Evolutionary conservation across 2,888 invertebrate genomes (phyloP), one percentile per base, ranked within the genome.

Genomic region (Drosophila ezoana): DNA sequence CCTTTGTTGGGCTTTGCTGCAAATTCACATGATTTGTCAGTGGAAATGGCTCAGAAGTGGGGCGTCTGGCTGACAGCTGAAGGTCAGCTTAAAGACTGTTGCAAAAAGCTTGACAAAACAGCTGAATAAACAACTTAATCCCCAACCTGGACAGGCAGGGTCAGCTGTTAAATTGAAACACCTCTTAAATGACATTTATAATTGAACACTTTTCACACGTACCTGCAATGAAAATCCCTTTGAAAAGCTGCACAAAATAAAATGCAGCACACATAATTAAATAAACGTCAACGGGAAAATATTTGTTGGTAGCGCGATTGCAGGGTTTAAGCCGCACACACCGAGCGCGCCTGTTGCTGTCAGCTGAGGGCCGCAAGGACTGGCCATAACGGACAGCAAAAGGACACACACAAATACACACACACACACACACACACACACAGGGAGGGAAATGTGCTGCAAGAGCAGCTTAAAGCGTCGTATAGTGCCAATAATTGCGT

Each of bases 31-130:
- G 58, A 59, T 37, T 54, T 41, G 44, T 35, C 44, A 32, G 18
- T 14, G 8, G 10, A 37, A 10, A 10, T 33, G 18, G 20, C 35
- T 14, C n/a, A 38, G 48, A 73, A 60, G 37, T 69, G 56, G 75
- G 41, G 41, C 76, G 76, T 28, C 28, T 59, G 49, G 28, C 11
- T 28, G 54, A 45, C 53, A 57, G 40, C 74, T 64, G 68, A 76
- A 76, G 75, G 75, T 79, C 79, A 74, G 44, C 6, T 61, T 58
- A 48, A 78, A 61, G 75, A 43, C 6, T 53, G 48, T 35, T 35
- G 49, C 33, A 49, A 43, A n/a, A n/a, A 33, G 13, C 54, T 18
- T 13, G 14, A 10, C 35, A 49, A 52, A 23, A n/a, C 23, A 16
- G 43, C 11, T 43, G 13, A 38, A 48, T 48, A 47, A 32, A 9